Evolutionary conservation across 2,888 invertebrate species (phyloP), one percentile per base, ranked within the genome.

Genomic region (Drosophila suboccidentalis): DNA sequence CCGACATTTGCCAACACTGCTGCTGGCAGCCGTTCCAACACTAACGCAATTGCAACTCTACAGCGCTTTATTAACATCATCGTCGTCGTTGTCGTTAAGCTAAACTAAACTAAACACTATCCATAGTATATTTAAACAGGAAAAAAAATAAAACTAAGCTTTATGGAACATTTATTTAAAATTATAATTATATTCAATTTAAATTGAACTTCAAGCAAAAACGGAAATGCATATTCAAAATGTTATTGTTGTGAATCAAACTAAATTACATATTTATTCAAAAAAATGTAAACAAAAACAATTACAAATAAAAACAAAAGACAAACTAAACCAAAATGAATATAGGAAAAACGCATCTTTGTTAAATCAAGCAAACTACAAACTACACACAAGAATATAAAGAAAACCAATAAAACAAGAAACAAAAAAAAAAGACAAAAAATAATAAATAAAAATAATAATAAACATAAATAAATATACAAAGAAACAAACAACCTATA

Each of bases 191-290:
- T 68, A 79, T 71, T 83, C 50, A 81, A 79, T 61, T 62, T 49
- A 63, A 71, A 66, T 66, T 71, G 43, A 79, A 79, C 76, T 79
- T 71, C 63, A 64, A 81, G 69, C 71, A 65, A 75, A 72, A 47
- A 47, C 64, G 65, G 61, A 78, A 81, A 84, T 76, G 79, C 82
- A 82, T 81, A 85, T 90, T 85, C 82, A 82, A 58, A 88, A 86
- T 91, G 90, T 91, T 91, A 87, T 90, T 90, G 89, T 80, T 91
- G 87, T 90, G 75, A 90, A 91, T 91, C 76, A 88, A 87, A 78
- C 76, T 77, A 80, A 77, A 86, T 79, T 87, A 84, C 70, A 80
- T 84, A 68, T 70, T 67, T 67, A 77, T 57, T 75, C 47, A 66
- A 61, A 38, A 15, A 49, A 29, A 29, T 29, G 2, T 8, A 44